Conservation (phyloP, 1,140 invertebrate genomes). For the Drosophila willistoni region DNA sequence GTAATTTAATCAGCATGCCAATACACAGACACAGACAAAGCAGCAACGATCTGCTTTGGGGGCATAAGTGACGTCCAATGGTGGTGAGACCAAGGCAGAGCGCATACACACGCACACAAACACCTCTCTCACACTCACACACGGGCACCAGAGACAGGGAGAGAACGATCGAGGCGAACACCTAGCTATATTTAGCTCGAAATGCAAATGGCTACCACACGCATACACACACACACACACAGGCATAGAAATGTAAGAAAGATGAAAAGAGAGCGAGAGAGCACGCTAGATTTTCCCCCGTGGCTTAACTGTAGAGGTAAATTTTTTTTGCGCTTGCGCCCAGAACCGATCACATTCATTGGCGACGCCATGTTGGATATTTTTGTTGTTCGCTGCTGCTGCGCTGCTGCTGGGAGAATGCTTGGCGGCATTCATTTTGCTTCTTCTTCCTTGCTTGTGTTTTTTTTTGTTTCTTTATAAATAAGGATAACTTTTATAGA, state of each 20-base stretch:
- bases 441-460: conserved; percentile 21
- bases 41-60: conserved; percentile 10
- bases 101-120: not conserved
- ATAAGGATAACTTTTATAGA: conserved; percentile 71
- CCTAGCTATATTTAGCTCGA: conserved; percentile 71
- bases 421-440: conserved; percentile 30
- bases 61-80: conserved; percentile 37
- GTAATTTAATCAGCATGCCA: conserved; percentile 74
- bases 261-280: conserved; percentile 15
- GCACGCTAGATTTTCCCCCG: not conserved
- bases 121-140: too few relatives aligned
- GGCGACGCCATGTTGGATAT: conserved; percentile 33
- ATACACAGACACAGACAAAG: conserved; percentile 27
- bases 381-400: not conserved
- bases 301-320: conserved; percentile 19
- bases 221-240: not conserved
- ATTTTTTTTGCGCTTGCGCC: conserved; percentile 45
- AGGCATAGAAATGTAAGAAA: not conserved
- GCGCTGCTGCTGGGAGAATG: conserved; percentile 21
- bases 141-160: conserved; percentile 10
- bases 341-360: not conserved
- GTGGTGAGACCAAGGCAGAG: conserved; percentile 48
- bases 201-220: conserved; percentile 70
- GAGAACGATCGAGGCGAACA: conserved; percentile 49
- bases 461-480: conserved; percentile 43